Evolutionary conservation across 2,797 vertebrate genomes (phyloP).

Genomic region (Danio kyathit): DNA sequence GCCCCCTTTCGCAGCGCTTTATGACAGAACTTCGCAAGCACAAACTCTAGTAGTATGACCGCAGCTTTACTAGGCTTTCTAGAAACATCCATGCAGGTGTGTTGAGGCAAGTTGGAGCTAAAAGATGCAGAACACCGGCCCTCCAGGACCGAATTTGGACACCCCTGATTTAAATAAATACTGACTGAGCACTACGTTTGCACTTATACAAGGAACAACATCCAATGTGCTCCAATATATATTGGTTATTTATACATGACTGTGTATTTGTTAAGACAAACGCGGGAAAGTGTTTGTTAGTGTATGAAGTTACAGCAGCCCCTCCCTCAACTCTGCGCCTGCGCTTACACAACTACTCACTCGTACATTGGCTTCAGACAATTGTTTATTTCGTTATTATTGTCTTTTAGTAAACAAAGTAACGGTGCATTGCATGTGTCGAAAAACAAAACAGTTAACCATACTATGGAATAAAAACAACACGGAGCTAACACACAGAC

Average conservation of each 20-base stretch:
- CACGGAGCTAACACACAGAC: not conserved
- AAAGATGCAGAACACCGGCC: no score
- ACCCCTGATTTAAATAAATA: no score
- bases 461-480: constrained; percentile 1
- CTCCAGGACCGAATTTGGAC: no score
- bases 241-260: not conserved
- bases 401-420: not conserved
- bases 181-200: not conserved
- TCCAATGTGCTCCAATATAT: not conserved
- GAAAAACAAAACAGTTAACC: not conserved
- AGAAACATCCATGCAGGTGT: no score
- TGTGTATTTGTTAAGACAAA: constrained; percentile 19
- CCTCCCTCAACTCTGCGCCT: constrained; percentile 57
- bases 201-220: not conserved
- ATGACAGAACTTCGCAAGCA: no score
- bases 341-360: constrained; percentile 43
- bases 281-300: constrained; percentile 30
- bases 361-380: not conserved
- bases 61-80: no score
- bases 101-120: no score
- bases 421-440: not conserved
- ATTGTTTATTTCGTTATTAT: not conserved
- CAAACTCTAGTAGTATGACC: no score
- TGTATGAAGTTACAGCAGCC: constrained; percentile 37
- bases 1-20: no score